A percentile compares a stretch with the other conserved stretches of the same genome.
Evolutionary conservation across 30 jellyfish, hydroid and myxozoan genomes (phyloP).

Genomic region (Clytia hemisphaerica): DNA sequence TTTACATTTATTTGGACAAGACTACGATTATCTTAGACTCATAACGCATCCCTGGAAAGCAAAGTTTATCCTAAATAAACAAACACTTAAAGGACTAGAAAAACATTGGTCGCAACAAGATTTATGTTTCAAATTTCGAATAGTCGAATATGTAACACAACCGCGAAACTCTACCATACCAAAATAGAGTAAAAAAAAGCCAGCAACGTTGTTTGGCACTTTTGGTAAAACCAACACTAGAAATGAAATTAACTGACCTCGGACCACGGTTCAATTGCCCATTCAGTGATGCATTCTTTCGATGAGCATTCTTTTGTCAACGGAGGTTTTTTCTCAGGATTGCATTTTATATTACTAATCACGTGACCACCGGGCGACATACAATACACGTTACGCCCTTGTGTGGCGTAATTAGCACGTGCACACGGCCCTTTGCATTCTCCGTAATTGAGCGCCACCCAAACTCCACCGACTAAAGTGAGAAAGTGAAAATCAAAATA

Average conservation of each 20-base stretch:
- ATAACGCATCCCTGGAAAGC: no score
- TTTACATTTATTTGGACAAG: no score
- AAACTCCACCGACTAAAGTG: constrained; percentile 44
- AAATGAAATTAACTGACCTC: constrained; percentile 23
- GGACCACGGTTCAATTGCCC: constrained; percentile 58
- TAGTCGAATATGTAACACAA: no score
- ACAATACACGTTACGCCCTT: constrained; percentile 24
- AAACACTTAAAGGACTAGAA: no score
- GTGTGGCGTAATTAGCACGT: constrained; percentile 21
- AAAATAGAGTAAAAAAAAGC: no score
- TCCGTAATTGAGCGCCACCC: constrained; percentile 34
- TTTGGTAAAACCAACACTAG: no score
- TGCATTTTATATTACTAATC: constrained; percentile 25
- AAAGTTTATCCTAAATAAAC: no score
- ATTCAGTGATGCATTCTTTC: constrained; percentile 37
- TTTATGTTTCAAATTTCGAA: no score
- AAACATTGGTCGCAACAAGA: no score
- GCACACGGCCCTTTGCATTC: constrained; percentile 44
- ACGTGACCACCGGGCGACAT: constrained; percentile 25
- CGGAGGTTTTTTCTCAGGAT: constrained; percentile 37
- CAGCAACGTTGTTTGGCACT: no score
- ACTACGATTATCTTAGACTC: no score
- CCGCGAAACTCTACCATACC: no score
- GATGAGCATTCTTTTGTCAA: constrained; percentile 43
- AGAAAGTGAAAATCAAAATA: not conserved